Conservation (phyloP, 1,140 invertebrate species). For the Mercenaria mercenaria region DNA sequence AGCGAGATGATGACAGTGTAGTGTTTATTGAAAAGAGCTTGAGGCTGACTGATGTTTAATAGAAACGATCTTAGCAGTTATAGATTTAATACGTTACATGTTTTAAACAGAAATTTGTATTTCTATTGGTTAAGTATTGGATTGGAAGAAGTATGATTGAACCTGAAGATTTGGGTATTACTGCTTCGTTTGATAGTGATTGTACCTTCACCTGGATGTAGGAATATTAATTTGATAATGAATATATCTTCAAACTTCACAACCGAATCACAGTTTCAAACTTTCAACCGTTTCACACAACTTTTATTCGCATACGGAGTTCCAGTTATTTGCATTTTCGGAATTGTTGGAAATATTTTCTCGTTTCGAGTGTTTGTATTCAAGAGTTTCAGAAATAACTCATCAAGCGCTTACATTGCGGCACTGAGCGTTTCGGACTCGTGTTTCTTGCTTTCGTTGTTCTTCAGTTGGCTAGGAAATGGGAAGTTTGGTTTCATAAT, state of each 20-base stretch:
- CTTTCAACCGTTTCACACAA: constrained; percentile 13
- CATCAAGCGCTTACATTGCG: constrained; percentile 88
- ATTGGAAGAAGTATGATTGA: too few relatives aligned
- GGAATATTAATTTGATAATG: neutral
- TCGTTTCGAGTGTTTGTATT: constrained; percentile 88
- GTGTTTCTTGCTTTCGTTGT: constrained; percentile 86
- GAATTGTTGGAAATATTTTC: constrained; percentile 88
- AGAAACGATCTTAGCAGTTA: too few relatives aligned
- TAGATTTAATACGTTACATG: too few relatives aligned
- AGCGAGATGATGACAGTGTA: too few relatives aligned
- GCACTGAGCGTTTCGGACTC: constrained; percentile 88
- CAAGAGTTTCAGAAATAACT: constrained; percentile 88
- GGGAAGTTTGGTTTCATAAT: constrained; percentile 76
- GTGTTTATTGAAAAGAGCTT: too few relatives aligned
- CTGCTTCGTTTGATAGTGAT: too few relatives aligned
- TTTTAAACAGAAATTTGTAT: too few relatives aligned
- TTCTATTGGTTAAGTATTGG: too few relatives aligned
- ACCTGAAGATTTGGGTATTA: too few relatives aligned
- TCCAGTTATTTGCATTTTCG: constrained; percentile 87
- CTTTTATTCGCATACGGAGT: constrained; percentile 88
- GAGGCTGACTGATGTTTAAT: too few relatives aligned
- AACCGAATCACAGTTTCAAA: neutral
- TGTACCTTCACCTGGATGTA: too few relatives aligned
- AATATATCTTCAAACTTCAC: neutral
- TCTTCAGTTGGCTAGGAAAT: constrained; percentile 88